phyloP scores from a whole-genome alignment of 2,113 vertebrate genomes.

The Burhinus oedicnemus region DNA sequence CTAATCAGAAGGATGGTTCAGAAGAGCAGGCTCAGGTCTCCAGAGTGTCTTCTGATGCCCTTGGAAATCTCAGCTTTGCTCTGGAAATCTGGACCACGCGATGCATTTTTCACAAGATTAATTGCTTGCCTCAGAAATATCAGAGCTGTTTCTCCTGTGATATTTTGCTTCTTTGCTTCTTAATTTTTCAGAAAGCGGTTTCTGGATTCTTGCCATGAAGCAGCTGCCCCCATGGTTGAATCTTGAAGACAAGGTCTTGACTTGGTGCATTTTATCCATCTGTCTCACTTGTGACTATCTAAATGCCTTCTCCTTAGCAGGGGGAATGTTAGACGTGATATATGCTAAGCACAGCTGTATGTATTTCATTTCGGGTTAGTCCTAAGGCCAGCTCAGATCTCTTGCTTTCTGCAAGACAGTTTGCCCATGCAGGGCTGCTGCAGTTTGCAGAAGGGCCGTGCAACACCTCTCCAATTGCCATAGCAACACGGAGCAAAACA shows the following conservation, averaged over 20 bases:
- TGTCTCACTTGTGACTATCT: not conserved
- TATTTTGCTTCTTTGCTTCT: not conserved
- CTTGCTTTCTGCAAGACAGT: not conserved
- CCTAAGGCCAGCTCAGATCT: not conserved
- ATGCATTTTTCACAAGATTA: not conserved
- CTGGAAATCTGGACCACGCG: fast-evolving
- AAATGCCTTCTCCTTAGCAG: not conserved
- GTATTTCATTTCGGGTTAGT: not conserved
- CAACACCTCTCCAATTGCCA: not conserved
- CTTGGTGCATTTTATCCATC: not conserved
- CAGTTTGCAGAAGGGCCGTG: not conserved
- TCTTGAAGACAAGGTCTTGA: not conserved
- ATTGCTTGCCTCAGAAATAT: not conserved
- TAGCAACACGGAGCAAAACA: not conserved
- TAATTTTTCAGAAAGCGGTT: not conserved
- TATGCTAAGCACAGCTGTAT: not conserved
- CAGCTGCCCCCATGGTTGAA: not conserved
- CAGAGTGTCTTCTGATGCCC: not conserved
- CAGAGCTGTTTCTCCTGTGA: not conserved
- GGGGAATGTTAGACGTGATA: fast-evolving
- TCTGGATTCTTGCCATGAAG: not conserved
- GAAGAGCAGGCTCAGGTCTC: not conserved
- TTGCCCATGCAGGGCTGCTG: not conserved
- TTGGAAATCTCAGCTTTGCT: not conserved
- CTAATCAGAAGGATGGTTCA: not conserved